phyloP scores from a whole-genome alignment of 1,140 invertebrate species.

The Latrodectus geometricus region DNA sequence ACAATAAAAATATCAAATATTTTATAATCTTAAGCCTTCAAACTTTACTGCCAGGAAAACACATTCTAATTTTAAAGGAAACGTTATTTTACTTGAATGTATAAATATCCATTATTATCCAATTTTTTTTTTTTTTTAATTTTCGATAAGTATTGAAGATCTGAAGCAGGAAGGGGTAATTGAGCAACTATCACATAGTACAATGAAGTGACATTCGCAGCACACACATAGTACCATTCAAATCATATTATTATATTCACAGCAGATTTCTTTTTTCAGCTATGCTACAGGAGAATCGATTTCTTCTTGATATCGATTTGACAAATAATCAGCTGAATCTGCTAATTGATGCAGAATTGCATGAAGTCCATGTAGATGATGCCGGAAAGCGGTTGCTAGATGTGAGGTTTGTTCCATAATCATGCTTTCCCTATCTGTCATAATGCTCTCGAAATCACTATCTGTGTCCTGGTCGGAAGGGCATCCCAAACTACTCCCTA shows the following conservation, averaged over 20 bases:
- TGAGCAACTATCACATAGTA: too few relatives aligned
- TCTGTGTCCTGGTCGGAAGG: constrained; percentile 61
- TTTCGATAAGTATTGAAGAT: too few relatives aligned
- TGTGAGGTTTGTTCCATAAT: constrained; percentile 68
- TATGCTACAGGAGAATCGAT: constrained; percentile 71
- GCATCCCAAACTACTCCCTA: constrained; percentile 60
- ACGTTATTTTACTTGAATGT: too few relatives aligned
- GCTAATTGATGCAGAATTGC: constrained; percentile 84
- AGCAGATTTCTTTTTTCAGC: neutral
- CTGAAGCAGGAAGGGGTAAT: too few relatives aligned
- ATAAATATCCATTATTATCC: too few relatives aligned
- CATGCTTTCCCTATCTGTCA: constrained; percentile 59
- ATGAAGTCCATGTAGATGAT: constrained; percentile 83
- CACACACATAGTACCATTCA: neutral
- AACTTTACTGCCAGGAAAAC: too few relatives aligned
- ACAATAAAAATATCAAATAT: too few relatives aligned
- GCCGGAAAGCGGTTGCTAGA: constrained; percentile 76
- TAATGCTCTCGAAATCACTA: constrained; percentile 61
- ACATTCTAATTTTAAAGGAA: too few relatives aligned
- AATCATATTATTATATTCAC: neutral
- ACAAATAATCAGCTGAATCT: constrained; percentile 83
- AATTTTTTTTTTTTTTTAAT: too few relatives aligned
- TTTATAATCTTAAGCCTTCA: too few relatives aligned
- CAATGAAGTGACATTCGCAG: too few relatives aligned
- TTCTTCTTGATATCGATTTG: constrained; percentile 86